A percentile compares a stretch with the other conserved stretches of the same genome.
phyloP scores from a whole-genome alignment of 2,113 vertebrate species.

The Myotis yumanensis region DNA sequence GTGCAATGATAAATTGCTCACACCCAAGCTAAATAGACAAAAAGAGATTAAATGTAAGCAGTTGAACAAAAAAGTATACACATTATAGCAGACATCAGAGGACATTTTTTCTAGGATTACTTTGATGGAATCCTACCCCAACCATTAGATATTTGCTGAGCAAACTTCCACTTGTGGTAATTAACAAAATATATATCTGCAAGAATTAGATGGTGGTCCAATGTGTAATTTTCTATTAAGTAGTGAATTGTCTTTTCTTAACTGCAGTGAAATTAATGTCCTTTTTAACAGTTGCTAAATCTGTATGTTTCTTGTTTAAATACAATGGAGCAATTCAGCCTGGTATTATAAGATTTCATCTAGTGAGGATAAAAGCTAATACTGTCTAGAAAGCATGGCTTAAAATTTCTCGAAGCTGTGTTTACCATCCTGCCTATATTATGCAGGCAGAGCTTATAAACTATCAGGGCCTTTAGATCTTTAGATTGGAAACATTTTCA shows the following conservation, averaged over 20 bases:
- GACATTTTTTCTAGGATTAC: background rate
- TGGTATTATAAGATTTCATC: constrained; percentile 42
- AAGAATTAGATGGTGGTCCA: constrained; percentile 19
- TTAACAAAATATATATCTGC: constrained; percentile 48
- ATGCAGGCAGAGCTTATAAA: constrained; percentile 28
- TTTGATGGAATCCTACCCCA: background rate
- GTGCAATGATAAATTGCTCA: background rate
- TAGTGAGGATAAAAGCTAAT: constrained; percentile 43
- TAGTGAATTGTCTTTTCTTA: constrained; percentile 44
- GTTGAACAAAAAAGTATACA: background rate
- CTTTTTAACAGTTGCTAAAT: constrained; percentile 47
- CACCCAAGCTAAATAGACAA: constrained; percentile 1
- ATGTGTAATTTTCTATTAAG: constrained; percentile 24
- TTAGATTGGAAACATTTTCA: constrained; percentile 48
- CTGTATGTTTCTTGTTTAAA: constrained; percentile 55
- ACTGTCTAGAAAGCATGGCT: constrained; percentile 37
- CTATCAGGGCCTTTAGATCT: background rate
- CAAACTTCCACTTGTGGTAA: constrained; percentile 36
- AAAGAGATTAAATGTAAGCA: constrained; percentile 22
- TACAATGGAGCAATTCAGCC: constrained; percentile 3
- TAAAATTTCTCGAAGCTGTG: constrained; percentile 19
- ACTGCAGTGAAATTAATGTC: constrained; percentile 10
- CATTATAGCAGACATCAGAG: background rate
- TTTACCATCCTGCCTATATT: constrained; percentile 48
- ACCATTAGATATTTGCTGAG: constrained; percentile 7